Evolutionary conservation across 2,888 invertebrate genomes (phyloP).

Genomic region (Torymus auratus): DNA sequence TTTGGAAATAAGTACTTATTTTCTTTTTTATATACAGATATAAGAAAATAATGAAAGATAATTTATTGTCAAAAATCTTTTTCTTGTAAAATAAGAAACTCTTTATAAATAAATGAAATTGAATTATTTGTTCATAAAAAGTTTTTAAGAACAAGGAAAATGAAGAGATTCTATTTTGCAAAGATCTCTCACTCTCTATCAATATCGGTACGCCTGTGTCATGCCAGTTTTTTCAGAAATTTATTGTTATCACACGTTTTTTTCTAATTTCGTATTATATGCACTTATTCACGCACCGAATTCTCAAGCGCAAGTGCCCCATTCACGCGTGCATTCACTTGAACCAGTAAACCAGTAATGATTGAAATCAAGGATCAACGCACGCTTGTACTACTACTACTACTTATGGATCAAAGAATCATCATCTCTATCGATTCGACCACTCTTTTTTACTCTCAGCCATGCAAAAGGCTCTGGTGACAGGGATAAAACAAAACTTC

Average conservation of each 20-base stretch:
- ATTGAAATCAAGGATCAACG: constrained; percentile 39
- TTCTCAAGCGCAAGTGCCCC: constrained; percentile 44
- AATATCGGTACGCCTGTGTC: constrained; percentile 53
- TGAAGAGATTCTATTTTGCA: constrained; percentile 26
- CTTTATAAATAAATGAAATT: background rate
- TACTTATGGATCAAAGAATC: constrained; percentile 48
- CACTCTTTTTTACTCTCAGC: constrained; percentile 17
- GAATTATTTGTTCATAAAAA: background rate
- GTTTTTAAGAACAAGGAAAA: background rate
- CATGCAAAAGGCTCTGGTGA: constrained; percentile 46
- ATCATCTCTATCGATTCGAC: constrained; percentile 38
- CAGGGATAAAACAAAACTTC: constrained; percentile 36
- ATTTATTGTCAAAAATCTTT: background rate
- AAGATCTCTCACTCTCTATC: constrained; percentile 49
- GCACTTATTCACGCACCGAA: constrained; percentile 56
- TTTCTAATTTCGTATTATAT: constrained; percentile 26
- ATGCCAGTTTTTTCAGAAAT: constrained; percentile 33
- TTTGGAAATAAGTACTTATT: background rate
- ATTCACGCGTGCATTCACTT: constrained; percentile 35
- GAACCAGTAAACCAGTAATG: constrained; percentile 38
- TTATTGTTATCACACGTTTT: constrained; percentile 42
- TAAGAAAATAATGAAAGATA: too few relatives aligned
- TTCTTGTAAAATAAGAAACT: constrained; percentile 12
- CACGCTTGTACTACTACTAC: constrained; percentile 51
- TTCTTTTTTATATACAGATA: background rate